phyloP scores from a whole-genome alignment of 2,113 vertebrate species.

The Xenotilapia flavipinnis region DNA sequence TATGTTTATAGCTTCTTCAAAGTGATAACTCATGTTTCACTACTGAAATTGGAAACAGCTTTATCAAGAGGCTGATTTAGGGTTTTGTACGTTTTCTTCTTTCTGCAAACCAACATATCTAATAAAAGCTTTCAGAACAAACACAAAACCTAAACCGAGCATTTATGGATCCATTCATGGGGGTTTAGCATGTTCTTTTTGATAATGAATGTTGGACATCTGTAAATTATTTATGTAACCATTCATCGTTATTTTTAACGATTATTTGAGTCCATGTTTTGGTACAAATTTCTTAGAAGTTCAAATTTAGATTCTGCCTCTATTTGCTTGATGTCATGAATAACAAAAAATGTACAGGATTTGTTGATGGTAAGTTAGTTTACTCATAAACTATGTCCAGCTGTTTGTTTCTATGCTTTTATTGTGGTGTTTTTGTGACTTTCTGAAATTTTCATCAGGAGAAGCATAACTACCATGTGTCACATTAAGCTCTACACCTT shows the following conservation, averaged over 20 bases:
- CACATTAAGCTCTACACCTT: background rate
- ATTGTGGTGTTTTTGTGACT: background rate
- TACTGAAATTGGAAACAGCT: background rate
- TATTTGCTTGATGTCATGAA: background rate
- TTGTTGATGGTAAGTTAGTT: background rate
- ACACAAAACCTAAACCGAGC: background rate
- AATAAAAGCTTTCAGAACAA: background rate
- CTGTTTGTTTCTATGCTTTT: background rate
- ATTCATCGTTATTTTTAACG: background rate
- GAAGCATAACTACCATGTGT: background rate
- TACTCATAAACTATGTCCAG: background rate
- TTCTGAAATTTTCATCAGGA: background rate
- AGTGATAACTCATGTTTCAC: background rate
- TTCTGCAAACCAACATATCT: background rate
- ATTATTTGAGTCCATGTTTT: background rate
- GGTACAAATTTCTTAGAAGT: background rate
- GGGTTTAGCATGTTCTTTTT: background rate
- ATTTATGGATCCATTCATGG: background rate
- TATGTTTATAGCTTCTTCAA: background rate
- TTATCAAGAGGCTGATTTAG: background rate
- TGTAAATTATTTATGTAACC: background rate
- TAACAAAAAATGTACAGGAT: background rate
- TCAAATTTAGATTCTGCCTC: background rate
- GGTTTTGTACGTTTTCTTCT: background rate
- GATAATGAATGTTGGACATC: background rate